Percentiles rank a stretch among this genome's conserved stretches.
Evolutionary conservation across 1,140 invertebrate species (phyloP).

Genomic region (Diorhabda sublineata): DNA sequence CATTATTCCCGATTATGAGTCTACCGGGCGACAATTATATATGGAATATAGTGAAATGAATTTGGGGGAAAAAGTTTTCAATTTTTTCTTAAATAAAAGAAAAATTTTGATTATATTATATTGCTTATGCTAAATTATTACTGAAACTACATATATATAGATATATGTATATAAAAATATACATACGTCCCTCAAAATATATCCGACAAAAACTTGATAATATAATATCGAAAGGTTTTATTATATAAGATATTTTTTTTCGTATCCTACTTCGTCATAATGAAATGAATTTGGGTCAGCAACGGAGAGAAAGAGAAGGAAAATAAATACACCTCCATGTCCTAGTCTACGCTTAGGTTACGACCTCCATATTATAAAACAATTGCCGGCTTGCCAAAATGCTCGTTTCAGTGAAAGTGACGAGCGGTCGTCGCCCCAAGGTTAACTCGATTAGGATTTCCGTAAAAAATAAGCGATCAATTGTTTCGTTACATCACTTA

Average conservation of each 20-base stretch:
- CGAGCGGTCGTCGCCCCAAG: slow-evolving; percentile 3
- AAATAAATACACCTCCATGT: slow-evolving; percentile 5
- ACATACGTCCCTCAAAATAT: too few relatives aligned
- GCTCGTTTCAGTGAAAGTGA: slow-evolving; percentile 14
- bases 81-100: too few relatives aligned
- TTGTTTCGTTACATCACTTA: slow-evolving; percentile 14
- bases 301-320: neutral
- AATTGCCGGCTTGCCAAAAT: slow-evolving; percentile 14
- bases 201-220: too few relatives aligned
- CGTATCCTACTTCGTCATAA: neutral
- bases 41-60: too few relatives aligned
- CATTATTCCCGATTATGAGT: too few relatives aligned
- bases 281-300: slow-evolving; percentile 14
- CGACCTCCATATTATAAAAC: slow-evolving; percentile 15
- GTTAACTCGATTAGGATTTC: slow-evolving; percentile 14
- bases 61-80: too few relatives aligned
- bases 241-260: slow-evolving; percentile 3
- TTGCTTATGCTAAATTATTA: too few relatives aligned
- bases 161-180: too few relatives aligned
- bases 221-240: too few relatives aligned
- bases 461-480: slow-evolving; percentile 15
- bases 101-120: too few relatives aligned
- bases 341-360: neutral
- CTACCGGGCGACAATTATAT: too few relatives aligned
- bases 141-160: too few relatives aligned